Percentiles rank a stretch among this genome's conserved stretches.
phyloP scores from a whole-genome alignment of 2,888 invertebrate genomes.

The Sycophila texana region DNA sequence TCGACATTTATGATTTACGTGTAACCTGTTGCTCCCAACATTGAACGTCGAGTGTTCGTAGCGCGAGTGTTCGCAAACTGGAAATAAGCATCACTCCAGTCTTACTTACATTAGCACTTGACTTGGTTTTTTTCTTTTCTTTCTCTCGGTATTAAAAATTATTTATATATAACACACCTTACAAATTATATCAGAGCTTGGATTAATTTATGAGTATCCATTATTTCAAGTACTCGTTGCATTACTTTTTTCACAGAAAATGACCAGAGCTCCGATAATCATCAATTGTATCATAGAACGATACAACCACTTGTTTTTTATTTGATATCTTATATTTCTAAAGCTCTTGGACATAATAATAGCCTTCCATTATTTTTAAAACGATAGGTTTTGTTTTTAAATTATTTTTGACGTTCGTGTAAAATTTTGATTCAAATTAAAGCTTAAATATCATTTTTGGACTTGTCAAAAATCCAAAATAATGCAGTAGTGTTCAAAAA shows the following conservation, averaged over 20 bases:
- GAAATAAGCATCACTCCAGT: conserved; percentile 35
- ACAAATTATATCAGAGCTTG: conserved; percentile 66
- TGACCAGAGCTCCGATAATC: conserved; percentile 63
- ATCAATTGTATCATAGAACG: conserved; percentile 63
- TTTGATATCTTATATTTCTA: conserved; percentile 32
- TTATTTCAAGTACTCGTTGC: conserved; percentile 52
- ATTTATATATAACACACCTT: conserved; percentile 69
- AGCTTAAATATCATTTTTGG: conserved; percentile 36
- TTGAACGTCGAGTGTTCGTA: conserved; percentile 40
- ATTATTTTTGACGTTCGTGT: conserved; percentile 18
- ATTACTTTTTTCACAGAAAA: conserved; percentile 56
- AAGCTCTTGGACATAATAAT: conserved; percentile 31
- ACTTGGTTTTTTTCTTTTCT: conserved; percentile 58
- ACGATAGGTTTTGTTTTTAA: background rate
- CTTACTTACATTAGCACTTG: conserved; percentile 53
- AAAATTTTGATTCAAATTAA: conserved; percentile 46
- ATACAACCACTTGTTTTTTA: conserved; percentile 61
- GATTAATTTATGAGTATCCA: conserved; percentile 63
- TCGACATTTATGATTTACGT: conserved; percentile 50
- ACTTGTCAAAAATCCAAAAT: conserved; percentile 44
- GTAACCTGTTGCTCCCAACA: conserved; percentile 40
- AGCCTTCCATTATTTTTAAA: conserved; percentile 14
- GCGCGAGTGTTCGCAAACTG: conserved; percentile 39
- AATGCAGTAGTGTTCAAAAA: conserved; percentile 38
- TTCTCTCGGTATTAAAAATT: conserved; percentile 63